Base-by-base conservation (phyloP, 2,113 vertebrate genomes). In the Delphinus delphis region DNA sequence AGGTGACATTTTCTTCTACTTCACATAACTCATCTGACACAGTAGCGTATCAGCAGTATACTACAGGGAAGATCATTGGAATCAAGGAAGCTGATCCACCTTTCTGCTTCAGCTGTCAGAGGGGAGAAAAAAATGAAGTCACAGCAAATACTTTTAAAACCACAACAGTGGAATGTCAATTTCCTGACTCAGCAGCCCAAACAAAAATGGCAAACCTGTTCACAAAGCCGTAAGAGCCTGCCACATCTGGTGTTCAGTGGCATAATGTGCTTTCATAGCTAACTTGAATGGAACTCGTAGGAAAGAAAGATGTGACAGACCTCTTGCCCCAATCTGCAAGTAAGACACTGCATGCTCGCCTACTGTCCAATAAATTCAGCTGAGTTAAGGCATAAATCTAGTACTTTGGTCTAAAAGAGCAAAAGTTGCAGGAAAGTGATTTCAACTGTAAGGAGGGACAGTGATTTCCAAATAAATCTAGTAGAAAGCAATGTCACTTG, bases 51-150 rank as follows among this genome's bases (percentile, higher is more conserved):
- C 88, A 93, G 84, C 94, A 96, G 95, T 97, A 96, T 85, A 92
- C 79, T 96, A 84, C 12, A 85, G 83, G 82, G 77, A 79, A 97
- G 92, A 97, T 90, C 96, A 93, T 36, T 95, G 97, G 70, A 98
- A 98, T 98, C 97, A 96, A 97, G 96, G 97, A 93, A 97, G 95
- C 96, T 98, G 96, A 97, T 96, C 95, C 77, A 95, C 97, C 90
- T 97, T 96, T 97, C 96, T 95, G 92, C 95, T 98, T 96, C 93
- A 98, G 3, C 89, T 96, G 90, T 96, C 94, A 65, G 67, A 44
- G 85, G 15, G 7, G 6, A 77, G 0, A 71, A 95, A 62, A 96
- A 96, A 97, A 97, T 65, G 83, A 98, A 98, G 98, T 92, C 77
- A 79, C 60, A 98, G 76, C 84, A 97, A 97, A 98, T 96, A 83